These are phyloP conservation scores for Pandemis heparana DNA, from an alignment of 2,888 invertebrate species.

Conservation along the genomic window DNA sequence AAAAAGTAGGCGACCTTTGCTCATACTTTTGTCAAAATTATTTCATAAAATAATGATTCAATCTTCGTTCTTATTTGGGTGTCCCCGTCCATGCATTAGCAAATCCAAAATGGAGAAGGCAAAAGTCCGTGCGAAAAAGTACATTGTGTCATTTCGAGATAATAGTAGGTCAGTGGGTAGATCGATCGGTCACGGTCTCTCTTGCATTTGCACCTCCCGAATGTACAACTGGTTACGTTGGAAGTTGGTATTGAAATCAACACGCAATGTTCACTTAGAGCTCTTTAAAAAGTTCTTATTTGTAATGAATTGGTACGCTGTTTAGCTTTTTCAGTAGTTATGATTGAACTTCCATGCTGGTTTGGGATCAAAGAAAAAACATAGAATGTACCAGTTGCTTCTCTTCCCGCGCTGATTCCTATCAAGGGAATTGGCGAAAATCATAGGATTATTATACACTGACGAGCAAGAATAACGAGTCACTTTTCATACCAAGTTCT, in stretches of 20 bases:
- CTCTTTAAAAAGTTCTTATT: constrained; percentile 6
- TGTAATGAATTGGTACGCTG: not conserved
- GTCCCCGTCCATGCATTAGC: not conserved
- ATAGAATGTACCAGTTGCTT: no score
- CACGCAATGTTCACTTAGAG: constrained; percentile 32
- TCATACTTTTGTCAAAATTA: no score
- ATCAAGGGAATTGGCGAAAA: no score
- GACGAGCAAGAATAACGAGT: no score
- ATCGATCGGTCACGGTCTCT: constrained; percentile 67
- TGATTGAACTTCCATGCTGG: no score
- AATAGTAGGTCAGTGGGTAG: constrained; percentile 55
- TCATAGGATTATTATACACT: no score
- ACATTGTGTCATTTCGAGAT: constrained; percentile 44
- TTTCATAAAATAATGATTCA: no score
- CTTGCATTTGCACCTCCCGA: constrained; percentile 50
- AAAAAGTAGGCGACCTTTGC: no score
- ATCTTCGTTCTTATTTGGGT: no score
- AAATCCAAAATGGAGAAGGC: constrained; percentile 5
- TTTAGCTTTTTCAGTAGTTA: not conserved
- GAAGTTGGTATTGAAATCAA: constrained; percentile 35
- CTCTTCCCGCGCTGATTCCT: no score
- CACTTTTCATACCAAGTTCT: no score
- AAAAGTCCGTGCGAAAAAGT: constrained; percentile 19
- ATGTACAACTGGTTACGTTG: constrained; percentile 47
- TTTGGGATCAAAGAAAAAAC: no score